These are phyloP conservation scores for Lamprologus lemairii DNA, from an alignment of 2,113 vertebrate species.

Conservation along the genomic window DNA sequence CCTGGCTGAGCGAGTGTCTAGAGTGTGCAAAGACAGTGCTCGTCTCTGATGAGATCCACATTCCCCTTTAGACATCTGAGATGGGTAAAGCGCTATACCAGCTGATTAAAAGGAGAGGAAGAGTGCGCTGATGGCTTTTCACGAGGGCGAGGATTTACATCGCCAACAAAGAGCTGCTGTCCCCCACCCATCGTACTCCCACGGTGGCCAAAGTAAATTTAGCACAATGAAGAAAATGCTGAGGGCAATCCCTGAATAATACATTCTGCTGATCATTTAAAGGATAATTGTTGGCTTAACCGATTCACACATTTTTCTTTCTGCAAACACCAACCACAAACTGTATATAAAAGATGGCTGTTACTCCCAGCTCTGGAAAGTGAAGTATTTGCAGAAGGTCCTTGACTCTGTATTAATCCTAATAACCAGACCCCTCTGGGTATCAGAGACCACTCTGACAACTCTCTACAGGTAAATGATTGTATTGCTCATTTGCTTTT, in stretches of 20 bases:
- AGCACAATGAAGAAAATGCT: neutral
- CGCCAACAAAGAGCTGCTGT: neutral
- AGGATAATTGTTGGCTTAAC: neutral
- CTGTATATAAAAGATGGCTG: neutral
- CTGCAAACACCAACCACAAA: neutral
- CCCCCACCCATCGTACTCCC: neutral
- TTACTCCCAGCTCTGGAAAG: neutral
- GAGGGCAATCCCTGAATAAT: neutral
- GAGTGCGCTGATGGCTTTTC: constrained; percentile 10
- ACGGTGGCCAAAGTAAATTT: neutral
- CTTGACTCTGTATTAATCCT: neutral
- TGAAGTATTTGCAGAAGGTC: neutral
- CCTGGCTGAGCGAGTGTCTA: constrained; percentile 41
- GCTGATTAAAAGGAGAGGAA: constrained; percentile 24
- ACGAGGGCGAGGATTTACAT: constrained; percentile 15
- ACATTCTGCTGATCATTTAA: neutral
- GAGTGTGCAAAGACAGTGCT: constrained; percentile 24
- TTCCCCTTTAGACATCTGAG: constrained; percentile 53
- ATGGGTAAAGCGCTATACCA: constrained; percentile 55
- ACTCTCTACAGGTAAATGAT: neutral
- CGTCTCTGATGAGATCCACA: constrained; percentile 50
- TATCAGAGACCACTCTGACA: neutral
- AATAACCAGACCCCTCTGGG: neutral
- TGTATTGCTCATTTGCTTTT: neutral
- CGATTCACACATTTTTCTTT: neutral